Evolutionary conservation across 2,888 invertebrate genomes (phyloP), one percentile per base, ranked within the genome.

Genomic region (Hermaeophaga mercurialis): DNA sequence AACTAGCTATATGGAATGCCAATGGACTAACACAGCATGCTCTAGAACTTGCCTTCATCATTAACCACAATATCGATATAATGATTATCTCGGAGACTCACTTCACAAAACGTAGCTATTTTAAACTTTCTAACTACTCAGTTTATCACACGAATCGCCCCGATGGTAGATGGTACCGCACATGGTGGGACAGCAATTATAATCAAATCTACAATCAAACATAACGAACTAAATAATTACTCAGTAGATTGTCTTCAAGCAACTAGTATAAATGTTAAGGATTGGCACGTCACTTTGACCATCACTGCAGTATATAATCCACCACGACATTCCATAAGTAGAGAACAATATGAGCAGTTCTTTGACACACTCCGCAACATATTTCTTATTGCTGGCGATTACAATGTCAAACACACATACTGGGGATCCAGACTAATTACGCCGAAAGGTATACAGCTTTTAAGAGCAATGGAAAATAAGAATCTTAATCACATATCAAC

Each of bases 261-360:
- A 11, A 18, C 31, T 6, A 26, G 26, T 26, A 26, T 26, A 8
- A 26, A 7, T 2, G 14, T 36, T n/a, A 4, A 48, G 24, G 15
- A 48, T 36, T 11, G 36, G 14, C 11, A 15, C 18, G 19, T 19
- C 22, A 3, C 18, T 14, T 3, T 48, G 17, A 48, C 26, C 9
- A 26, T 62, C 53, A 31, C 56, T 48, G 52, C 50, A 28, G 18
- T 52, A n/a, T 52, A 52, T 31, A 24, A 43, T 28, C 50, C 50
- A 2, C 43, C 43, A 17, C 15, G 38, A 24, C 36, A 34, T 12
- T 26, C 26, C 5, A 26, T 26, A 26, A 26, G 26, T 26, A 22
- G 22, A 39, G 6, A 14, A 19, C 4, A 44, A 24, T 17, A 18
- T 15, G 15, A n/a, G 8, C 14, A 34, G 6, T 19, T 48, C 14